These are phyloP conservation scores for Aphyosemion australe DNA, from an alignment of 2,113 vertebrate genomes.

Conservation along the genomic window DNA sequence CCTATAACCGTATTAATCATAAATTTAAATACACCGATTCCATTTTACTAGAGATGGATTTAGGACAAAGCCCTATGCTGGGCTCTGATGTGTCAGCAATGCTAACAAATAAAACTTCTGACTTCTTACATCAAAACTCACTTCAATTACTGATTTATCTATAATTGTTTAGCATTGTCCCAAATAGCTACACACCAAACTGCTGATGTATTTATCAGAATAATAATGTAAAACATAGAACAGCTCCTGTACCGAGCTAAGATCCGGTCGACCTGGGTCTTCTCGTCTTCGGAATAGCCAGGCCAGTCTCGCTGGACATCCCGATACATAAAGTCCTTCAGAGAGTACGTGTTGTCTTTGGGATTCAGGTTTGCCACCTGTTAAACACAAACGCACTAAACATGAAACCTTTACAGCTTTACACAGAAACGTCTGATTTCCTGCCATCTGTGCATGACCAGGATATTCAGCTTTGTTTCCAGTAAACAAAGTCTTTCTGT, in stretches of 20 bases:
- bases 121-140: no score
- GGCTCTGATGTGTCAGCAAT: no score
- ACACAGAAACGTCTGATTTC: constrained; percentile 42
- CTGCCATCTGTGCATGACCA: constrained; percentile 65
- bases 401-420: background rate
- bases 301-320: constrained; percentile 92
- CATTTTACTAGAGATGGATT: no score
- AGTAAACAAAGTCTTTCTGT: constrained; percentile 34
- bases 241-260: constrained; percentile 81
- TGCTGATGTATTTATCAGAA: no score
- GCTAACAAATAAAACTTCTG: no score
- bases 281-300: constrained; percentile 88
- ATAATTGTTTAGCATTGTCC: no score
- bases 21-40: no score
- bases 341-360: constrained; percentile 88
- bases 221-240: no score
- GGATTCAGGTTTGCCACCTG: constrained; percentile 91
- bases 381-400: background rate
- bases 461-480: constrained; percentile 18
- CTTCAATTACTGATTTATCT: no score
- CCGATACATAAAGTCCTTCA: constrained; percentile 90
- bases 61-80: no score
- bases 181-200: no score
- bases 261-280: constrained; percentile 81
- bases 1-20: background rate